Evolutionary conservation across 2,888 invertebrate genomes (phyloP), one percentile per base, ranked within the genome.

Genomic region (Cistogaster globosa): DNA sequence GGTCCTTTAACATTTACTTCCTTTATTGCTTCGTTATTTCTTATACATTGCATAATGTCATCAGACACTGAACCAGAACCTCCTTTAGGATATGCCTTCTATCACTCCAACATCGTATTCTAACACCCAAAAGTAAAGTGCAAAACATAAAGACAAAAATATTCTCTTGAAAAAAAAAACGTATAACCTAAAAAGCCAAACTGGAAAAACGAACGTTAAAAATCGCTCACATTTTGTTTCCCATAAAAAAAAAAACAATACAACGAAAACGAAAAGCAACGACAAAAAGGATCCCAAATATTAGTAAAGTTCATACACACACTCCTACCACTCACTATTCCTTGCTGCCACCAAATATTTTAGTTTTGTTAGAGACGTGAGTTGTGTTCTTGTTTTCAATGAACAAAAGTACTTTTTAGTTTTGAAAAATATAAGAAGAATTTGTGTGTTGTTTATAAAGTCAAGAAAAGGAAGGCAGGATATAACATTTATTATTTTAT

Each of bases 151-250:
- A 82, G 78, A 76, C 85, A 65, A 85, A 79, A 81, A 78, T 57
- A n/a, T 74, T 22, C 58, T 77, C 57, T 68, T 51, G 60, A 76
- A 84, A 80, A 78, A 72, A 78, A 60, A 32, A 3, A 2, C 42
- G n/a, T 62, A 79, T 85, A 85, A 82, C 82, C 85, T 82, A 85
- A 85, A 82, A 82, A 69, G 62, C 78, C 75, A 82, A 85, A 85
- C 75, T 82, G 63, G 14, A 63, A 82, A 71, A 80, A 77, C 77
- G 20, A 69, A 80, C 58, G 67, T 53, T 57, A 22, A 80, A 80
- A 72, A 60, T 75, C 81, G 76, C 78, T 65, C 77, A 76, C 75
- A 79, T 84, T 32, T 79, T 75, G 45, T n/a, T n/a, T n/a, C 84
- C 67, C 71, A 63, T 69, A 68, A 75, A 74, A 38, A 68, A 57